Percentiles rank a stretch among this genome's conserved stretches.
phyloP scores from a whole-genome alignment of 1,140 invertebrate species.

The Tetraneura akinire region DNA sequence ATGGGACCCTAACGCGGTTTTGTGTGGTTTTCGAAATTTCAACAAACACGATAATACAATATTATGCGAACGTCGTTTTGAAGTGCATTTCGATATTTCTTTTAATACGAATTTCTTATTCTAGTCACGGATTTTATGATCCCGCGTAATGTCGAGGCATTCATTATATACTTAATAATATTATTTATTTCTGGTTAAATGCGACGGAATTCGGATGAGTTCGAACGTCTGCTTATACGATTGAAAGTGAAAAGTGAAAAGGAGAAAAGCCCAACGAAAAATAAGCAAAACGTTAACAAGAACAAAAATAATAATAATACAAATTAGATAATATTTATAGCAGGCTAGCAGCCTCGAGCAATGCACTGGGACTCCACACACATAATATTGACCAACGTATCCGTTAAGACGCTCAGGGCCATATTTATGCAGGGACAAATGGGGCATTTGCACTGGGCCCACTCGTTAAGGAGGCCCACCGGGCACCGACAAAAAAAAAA shows the following conservation, averaged over 20 bases:
- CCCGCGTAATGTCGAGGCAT: background rate
- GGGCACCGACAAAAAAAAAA: too few relatives aligned
- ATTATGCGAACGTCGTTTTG: too few relatives aligned
- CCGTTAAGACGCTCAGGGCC: too few relatives aligned
- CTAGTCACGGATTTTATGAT: background rate
- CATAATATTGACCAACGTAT: background rate
- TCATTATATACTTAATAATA: background rate
- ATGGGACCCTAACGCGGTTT: too few relatives aligned
- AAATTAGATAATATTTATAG: background rate
- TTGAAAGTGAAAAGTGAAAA: too few relatives aligned
- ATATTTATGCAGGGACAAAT: too few relatives aligned
- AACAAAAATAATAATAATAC: background rate
- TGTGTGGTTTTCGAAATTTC: background rate
- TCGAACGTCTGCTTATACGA: too few relatives aligned
- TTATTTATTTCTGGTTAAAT: background rate
- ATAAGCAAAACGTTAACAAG: background rate
- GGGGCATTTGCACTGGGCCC: too few relatives aligned
- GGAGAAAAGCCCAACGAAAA: background rate
- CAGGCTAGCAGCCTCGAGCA: background rate
- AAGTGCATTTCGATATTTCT: too few relatives aligned
- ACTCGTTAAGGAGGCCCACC: too few relatives aligned
- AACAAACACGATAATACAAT: background rate
- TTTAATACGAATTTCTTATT: background rate
- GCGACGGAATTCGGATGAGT: background rate
- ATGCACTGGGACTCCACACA: background rate